Conservation (phyloP, 2,888 invertebrate species). For the Allophyes oxyacanthae region DNA sequence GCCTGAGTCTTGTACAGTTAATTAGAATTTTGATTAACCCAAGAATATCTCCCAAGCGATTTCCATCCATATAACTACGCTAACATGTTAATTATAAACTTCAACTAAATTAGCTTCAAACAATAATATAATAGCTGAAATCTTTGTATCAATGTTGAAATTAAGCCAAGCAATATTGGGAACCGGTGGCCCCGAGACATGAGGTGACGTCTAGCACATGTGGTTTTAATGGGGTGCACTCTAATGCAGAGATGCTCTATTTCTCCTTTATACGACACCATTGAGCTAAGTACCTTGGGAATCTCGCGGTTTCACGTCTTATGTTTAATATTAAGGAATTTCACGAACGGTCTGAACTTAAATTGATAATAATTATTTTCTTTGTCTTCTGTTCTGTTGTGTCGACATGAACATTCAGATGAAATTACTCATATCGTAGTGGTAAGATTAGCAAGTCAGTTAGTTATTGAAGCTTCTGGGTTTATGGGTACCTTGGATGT, state of each 20-base stretch:
- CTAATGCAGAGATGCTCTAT: conserved; percentile 77
- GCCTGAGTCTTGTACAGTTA: too few species aligned
- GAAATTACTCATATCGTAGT: too few species aligned
- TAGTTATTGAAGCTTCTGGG: too few species aligned
- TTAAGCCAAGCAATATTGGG: conserved; percentile 60
- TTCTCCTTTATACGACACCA: conserved; percentile 68
- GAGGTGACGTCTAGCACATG: conserved; percentile 80
- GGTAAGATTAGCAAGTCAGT: too few species aligned
- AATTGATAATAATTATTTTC: conserved; percentile 25
- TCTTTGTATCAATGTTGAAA: conserved; percentile 7
- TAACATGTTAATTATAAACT: too few species aligned
- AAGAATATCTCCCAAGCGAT: too few species aligned
- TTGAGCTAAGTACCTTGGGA: conserved; percentile 70
- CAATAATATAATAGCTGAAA: conserved; percentile 1
- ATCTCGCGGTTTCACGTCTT: conserved; percentile 45
- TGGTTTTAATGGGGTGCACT: conserved; percentile 86
- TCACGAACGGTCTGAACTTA: conserved; percentile 10
- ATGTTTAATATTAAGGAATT: conserved; percentile 17
- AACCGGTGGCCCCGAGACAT: conserved; percentile 61
- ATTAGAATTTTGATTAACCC: too few species aligned
- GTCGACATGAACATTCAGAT: too few species aligned
- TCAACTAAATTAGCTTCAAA: too few species aligned
- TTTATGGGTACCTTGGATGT: too few species aligned
- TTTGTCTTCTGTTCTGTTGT: too few species aligned
- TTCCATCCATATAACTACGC: too few species aligned